These are phyloP conservation scores for Strigops habroptila DNA, from an alignment of 2,113 vertebrate genomes.

Conservation along the genomic window DNA sequence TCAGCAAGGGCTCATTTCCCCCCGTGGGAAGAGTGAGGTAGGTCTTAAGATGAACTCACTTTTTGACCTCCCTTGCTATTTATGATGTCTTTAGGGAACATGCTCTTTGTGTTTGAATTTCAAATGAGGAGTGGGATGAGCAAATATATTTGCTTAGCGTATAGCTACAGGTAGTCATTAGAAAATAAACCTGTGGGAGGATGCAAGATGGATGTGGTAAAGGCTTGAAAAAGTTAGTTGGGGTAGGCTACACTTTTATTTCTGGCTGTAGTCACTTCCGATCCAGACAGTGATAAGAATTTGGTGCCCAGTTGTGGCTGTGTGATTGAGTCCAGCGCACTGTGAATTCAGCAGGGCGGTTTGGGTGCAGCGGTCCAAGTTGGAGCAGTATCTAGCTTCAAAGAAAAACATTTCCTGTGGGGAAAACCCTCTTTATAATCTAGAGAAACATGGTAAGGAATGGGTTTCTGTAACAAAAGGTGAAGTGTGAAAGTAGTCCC, in stretches of 20 bases:
- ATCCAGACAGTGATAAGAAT: not conserved
- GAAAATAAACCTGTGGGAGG: not conserved
- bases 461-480: not conserved
- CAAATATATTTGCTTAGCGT: slow-evolving; percentile 4
- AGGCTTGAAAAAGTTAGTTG: not conserved
- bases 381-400: not conserved
- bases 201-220: not conserved
- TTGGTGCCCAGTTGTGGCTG: not conserved
- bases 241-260: not conserved
- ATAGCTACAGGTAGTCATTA: not conserved
- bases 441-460: not conserved
- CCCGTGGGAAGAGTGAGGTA: not conserved
- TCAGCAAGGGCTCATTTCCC: not conserved
- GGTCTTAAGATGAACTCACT: not conserved
- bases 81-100: not conserved
- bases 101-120: not conserved
- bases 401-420: not conserved
- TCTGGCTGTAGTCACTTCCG: not conserved
- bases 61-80: not conserved
- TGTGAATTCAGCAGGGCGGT: not conserved
- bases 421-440: not conserved
- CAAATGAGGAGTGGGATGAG: not conserved
- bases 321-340: not conserved
- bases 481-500: not conserved
- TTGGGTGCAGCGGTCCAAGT: not conserved